phyloP scores from a whole-genome alignment of 2,113 vertebrate species.

The Piprites chloris region DNA sequence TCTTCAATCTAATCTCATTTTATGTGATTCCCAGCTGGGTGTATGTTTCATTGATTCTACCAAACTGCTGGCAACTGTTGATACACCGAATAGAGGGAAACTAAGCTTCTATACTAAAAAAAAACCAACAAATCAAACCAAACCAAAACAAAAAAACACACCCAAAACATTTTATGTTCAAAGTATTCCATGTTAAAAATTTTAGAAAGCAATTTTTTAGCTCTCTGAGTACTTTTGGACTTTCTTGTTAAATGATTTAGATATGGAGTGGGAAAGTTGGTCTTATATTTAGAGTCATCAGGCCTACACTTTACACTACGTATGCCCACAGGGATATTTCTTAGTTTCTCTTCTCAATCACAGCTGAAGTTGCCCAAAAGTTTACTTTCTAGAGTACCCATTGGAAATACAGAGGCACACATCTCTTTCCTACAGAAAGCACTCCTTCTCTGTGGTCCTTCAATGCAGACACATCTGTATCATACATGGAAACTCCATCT shows the following conservation, averaged over 20 bases:
- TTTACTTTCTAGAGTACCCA: background rate
- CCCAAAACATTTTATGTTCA: background rate
- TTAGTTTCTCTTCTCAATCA: background rate
- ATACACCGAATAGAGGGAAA: background rate
- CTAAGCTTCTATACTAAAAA: background rate
- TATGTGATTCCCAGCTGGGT: background rate
- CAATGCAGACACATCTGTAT: background rate
- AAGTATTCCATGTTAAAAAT: background rate
- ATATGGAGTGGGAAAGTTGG: background rate
- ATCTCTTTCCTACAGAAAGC: background rate
- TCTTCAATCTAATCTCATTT: background rate
- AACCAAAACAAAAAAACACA: no score
- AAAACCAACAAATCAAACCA: no score
- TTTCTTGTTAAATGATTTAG: background rate
- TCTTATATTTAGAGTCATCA: background rate
- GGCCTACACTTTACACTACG: background rate
- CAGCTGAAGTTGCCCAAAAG: background rate
- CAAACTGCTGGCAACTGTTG: background rate
- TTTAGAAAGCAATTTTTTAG: accelerated
- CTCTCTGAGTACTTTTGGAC: background rate
- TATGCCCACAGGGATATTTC: background rate
- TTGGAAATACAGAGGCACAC: background rate
- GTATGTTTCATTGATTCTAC: background rate
- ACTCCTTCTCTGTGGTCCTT: background rate
- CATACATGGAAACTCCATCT: background rate